These are phyloP conservation scores for Takifugu flavidus DNA, from an alignment of 2,113 vertebrate genomes.

Conservation along the genomic window DNA sequence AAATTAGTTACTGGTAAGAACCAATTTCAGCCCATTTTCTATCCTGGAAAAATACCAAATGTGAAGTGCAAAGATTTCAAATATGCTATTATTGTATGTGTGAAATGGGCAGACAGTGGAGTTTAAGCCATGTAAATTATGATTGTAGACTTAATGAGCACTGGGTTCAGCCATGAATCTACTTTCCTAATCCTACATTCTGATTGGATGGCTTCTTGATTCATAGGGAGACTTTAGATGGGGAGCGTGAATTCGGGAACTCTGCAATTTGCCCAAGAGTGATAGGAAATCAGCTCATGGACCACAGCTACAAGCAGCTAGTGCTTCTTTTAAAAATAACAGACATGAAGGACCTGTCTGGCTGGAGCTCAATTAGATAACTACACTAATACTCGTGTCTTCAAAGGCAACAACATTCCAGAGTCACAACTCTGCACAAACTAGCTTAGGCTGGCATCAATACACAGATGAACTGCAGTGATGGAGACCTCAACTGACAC, in stretches of 20 bases:
- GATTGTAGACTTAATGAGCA: slow-evolving; percentile 29
- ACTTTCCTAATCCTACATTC: slow-evolving; percentile 36
- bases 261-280: slow-evolving; percentile 25
- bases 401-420: slow-evolving; percentile 49
- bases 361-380: slow-evolving; percentile 56
- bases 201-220: slow-evolving; percentile 48
- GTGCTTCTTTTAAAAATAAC: slow-evolving; percentile 30
- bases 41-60: slow-evolving; percentile 24
- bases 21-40: slow-evolving; percentile 1
- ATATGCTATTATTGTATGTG: slow-evolving; percentile 14
- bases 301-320: slow-evolving; percentile 45
- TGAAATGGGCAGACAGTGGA: slow-evolving; percentile 43
- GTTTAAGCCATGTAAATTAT: slow-evolving; percentile 51
- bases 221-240: slow-evolving; percentile 40
- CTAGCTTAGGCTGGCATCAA: slow-evolving; percentile 53
- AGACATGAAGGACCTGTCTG: slow-evolving; percentile 50
- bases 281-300: slow-evolving; percentile 45
- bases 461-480: slow-evolving; percentile 55
- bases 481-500: slow-evolving; percentile 46
- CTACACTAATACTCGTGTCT: slow-evolving; percentile 57
- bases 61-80: slow-evolving; percentile 16
- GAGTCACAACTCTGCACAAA: slow-evolving; percentile 18
- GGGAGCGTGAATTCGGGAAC: slow-evolving; percentile 39
- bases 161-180: slow-evolving; percentile 31
- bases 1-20: slow-evolving; percentile 8